These are phyloP conservation scores for Calonectris borealis DNA, from an alignment of 2,113 vertebrate genomes.

Conservation along the genomic window DNA sequence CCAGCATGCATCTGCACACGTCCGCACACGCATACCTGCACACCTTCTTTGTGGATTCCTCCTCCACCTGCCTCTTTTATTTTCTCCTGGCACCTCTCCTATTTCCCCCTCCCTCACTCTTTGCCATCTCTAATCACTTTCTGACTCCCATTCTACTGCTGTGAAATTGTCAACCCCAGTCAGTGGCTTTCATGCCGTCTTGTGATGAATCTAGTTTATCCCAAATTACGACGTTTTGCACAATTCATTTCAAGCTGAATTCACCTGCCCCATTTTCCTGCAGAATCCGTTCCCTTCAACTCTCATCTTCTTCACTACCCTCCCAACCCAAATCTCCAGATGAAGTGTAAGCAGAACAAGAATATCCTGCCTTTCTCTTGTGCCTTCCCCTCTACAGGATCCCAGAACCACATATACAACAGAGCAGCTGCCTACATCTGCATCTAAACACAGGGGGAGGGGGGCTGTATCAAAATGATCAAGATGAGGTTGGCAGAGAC, in stretches of 20 bases:
- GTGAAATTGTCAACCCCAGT: not conserved
- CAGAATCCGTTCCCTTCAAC: not conserved
- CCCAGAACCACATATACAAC: not conserved
- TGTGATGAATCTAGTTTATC: not conserved
- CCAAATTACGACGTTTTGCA: not conserved
- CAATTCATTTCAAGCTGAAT: not conserved
- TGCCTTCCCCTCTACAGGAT: not conserved
- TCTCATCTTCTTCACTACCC: not conserved
- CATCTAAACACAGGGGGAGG: not conserved
- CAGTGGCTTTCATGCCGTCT: not conserved
- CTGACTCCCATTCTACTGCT: not conserved
- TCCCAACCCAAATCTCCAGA: not conserved
- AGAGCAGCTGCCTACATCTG: not conserved
- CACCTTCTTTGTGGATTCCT: not conserved
- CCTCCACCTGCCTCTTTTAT: not conserved
- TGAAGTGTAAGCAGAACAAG: not conserved
- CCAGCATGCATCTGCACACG: not conserved
- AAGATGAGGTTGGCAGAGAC: not conserved
- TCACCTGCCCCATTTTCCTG: not conserved
- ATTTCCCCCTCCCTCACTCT: not conserved
- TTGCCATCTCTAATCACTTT: not conserved
- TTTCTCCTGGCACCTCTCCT: not conserved
- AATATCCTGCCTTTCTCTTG: not conserved
- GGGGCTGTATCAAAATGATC: not conserved
- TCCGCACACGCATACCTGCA: not conserved